These are phyloP conservation scores for Bombus picipes DNA, from an alignment of 1,140 invertebrate genomes.

Conservation along the genomic window DNA sequence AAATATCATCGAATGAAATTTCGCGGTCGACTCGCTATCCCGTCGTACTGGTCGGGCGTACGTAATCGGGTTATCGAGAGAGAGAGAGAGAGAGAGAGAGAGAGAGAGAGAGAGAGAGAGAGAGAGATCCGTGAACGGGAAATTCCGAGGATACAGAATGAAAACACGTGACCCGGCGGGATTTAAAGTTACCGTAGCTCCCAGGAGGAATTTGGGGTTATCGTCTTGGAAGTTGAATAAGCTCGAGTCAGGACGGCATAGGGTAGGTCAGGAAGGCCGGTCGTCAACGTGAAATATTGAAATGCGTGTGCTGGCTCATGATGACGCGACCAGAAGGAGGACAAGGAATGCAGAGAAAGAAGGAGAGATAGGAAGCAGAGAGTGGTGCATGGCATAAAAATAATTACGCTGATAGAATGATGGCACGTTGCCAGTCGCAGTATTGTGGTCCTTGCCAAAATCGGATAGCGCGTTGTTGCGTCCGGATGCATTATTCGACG, in stretches of 20 bases:
- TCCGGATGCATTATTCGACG: conserved; percentile 73
- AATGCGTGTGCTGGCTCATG: conserved; percentile 47
- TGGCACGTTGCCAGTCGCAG: conserved; percentile 71
- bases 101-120: not conserved
- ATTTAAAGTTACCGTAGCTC: not conserved
- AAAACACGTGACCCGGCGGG: not conserved
- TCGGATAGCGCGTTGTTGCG: conserved; percentile 76
- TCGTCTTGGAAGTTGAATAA: conserved; percentile 37
- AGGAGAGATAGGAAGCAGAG: not conserved
- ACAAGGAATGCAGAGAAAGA: too few species aligned
- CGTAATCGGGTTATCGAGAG: conserved; percentile 5
- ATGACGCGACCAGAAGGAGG: not conserved
- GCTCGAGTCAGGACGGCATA: not conserved
- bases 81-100: not conserved
- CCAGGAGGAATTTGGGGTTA: not conserved
- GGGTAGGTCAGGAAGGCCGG: conserved; percentile 15
- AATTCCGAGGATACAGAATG: not conserved
- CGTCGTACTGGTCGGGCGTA: not conserved
- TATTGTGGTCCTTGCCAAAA: conserved; percentile 68
- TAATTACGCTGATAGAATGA: conserved; percentile 77
- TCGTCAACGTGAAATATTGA: conserved; percentile 62
- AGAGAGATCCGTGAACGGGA: not conserved
- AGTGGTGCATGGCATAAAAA: conserved; percentile 67
- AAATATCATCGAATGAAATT: conserved; percentile 30
- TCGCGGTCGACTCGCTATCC: not conserved